Evolutionary conservation across 2,888 invertebrate genomes (phyloP), one percentile per base, ranked within the genome.

Genomic region (Archaeoteleia sp.): DNA sequence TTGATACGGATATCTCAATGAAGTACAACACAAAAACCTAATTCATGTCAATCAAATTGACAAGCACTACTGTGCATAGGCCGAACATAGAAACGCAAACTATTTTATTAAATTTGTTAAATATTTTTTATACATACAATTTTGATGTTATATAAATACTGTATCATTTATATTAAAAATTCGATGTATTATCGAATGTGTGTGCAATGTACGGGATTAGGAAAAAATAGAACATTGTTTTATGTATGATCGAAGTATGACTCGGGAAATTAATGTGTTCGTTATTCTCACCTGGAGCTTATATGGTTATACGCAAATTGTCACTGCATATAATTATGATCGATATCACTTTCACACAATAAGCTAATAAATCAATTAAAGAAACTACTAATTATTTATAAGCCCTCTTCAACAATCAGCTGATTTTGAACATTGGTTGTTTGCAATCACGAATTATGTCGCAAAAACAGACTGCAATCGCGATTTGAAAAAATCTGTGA

Each of bases 361-460:
- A 2, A 25, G 2, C 40, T 30, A 48, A 6, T n/a, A 12, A 58
- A 40, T 14, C 23, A 30, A 46, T 3, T 37, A 37, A n/a, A 17
- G 49, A 29, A n/a, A 58, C 9, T 20, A 42, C 15, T 43, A 35
- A 29, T 29, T 42, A 37, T 17, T 37, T 39, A 40, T 34, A 15
- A 62, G 25, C 35, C 23, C 51, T 49, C 15, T 15, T 13, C 17
- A 27, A 34, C 34, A 39, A 51, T 65, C 65, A 57, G 57, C 65
- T 57, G 65, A 65, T 57, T 57, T 39, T 35, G 46, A 57, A 51
- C 51, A 39, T 48, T 30, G 30, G 34, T 46, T 40, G 25, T 20
- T 62, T 42, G 48, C 37, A 55, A 58, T 60, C 54, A 37, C 48
- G 40, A 62, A 54, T 40, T 51, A 62, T 51, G 25, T 51, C 39